Conservation (phyloP, 1,140 invertebrate genomes). For the Drosophila guanche region DNA sequence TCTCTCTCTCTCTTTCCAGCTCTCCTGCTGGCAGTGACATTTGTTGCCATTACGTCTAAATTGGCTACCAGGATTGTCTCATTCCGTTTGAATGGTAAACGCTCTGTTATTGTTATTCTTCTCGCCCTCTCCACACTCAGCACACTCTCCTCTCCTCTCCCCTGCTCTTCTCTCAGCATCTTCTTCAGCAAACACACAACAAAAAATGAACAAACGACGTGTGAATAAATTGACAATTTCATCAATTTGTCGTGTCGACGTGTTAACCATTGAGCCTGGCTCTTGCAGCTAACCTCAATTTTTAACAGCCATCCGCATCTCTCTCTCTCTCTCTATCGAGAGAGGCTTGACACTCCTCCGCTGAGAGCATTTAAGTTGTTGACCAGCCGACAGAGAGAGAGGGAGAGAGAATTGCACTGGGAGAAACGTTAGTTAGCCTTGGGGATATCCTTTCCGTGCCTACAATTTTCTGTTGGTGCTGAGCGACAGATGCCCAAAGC, state of each 20-base stretch:
- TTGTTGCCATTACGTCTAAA: constrained; percentile 77
- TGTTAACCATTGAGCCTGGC: constrained; percentile 44
- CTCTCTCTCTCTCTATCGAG: background rate
- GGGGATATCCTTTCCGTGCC: too few species aligned
- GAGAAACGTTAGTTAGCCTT: too few species aligned
- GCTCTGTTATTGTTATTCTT: constrained; percentile 76
- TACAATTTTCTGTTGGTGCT: background rate
- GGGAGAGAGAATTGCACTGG: too few species aligned
- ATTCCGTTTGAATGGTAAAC: constrained; percentile 75
- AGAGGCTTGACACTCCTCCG: too few species aligned
- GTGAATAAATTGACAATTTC: constrained; percentile 77
- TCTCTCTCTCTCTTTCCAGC: background rate
- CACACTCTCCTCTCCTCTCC: constrained; percentile 1
- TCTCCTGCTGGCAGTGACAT: constrained; percentile 42
- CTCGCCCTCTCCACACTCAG: constrained; percentile 3
- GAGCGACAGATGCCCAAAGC: background rate
- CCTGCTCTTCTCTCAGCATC: constrained; percentile 4
- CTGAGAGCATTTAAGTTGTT: too few species aligned
- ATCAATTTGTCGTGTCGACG: constrained; percentile 65
- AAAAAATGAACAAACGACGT: constrained; percentile 61
- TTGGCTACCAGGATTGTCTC: constrained; percentile 71
- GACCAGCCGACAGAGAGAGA: too few species aligned
- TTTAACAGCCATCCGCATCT: background rate
- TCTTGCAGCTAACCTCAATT: constrained; percentile 17
- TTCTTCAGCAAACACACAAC: constrained; percentile 9